Percentiles rank a stretch among this genome's conserved stretches.
Conservation (phyloP, 2,113 vertebrate species). For the Psettodes erumei region DNA sequence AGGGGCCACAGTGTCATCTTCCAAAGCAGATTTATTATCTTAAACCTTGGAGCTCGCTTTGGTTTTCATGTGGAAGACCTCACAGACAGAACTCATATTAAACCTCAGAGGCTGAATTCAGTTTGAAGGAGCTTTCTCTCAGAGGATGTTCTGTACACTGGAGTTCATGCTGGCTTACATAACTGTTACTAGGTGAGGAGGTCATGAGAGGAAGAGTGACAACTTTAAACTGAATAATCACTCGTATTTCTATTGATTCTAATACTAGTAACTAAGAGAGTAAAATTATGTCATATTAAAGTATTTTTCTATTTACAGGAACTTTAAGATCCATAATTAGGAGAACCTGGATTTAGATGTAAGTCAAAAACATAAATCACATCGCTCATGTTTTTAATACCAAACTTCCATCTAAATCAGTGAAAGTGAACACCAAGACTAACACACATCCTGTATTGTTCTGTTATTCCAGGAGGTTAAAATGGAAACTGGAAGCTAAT, state of each 20-base stretch:
- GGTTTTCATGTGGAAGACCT: constrained; percentile 21
- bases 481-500: background rate
- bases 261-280: background rate
- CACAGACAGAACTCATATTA: constrained; percentile 23
- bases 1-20: constrained; percentile 57
- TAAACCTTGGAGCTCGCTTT: constrained; percentile 27
- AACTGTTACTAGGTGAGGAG: constrained; percentile 44
- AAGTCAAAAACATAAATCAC: background rate
- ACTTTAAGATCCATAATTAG: background rate
- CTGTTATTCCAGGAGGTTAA: background rate
- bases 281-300: background rate
- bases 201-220: constrained; percentile 16
- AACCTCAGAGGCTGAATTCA: constrained; percentile 6
- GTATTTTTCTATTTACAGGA: background rate
- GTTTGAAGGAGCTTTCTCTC: background rate
- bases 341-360: background rate
- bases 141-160: constrained; percentile 5
- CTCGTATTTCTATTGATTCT: background rate
- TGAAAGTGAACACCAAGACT: background rate
- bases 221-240: background rate
- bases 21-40: constrained; percentile 48
- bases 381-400: background rate
- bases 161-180: constrained; percentile 45
- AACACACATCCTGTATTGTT: background rate
- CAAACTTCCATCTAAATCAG: constrained; percentile 2